phyloP scores from a whole-genome alignment of 2,888 invertebrate species.

The Eupithecia tripunctaria region DNA sequence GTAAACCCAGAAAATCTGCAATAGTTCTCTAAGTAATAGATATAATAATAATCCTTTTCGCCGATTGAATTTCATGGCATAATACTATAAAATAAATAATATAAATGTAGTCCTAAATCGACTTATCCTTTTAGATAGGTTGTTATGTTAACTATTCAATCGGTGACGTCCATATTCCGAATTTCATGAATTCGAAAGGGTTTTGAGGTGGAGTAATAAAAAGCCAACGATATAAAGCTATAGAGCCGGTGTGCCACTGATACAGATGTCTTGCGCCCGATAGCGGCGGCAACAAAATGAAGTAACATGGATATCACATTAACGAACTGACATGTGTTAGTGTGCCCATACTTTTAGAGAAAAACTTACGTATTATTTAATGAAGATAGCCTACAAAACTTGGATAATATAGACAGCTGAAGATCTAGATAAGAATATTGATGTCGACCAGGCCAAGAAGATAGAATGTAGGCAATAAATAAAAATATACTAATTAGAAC shows the following conservation, averaged over 20 bases:
- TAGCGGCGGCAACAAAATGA: conserved; percentile 78
- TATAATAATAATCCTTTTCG: conserved; percentile 1
- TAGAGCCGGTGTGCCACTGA: conserved; percentile 76
- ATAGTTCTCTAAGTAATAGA: background rate
- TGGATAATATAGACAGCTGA: conserved; percentile 1
- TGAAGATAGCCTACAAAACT: background rate
- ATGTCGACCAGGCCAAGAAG: background rate
- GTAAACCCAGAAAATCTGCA: background rate
- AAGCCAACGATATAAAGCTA: conserved; percentile 77
- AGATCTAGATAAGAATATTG: background rate
- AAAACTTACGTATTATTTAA: conserved; percentile 7
- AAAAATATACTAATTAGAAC: background rate
- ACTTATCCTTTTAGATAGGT: background rate
- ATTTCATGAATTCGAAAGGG: conserved; percentile 65
- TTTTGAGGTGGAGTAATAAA: conserved; percentile 70
- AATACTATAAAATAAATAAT: conserved; percentile 53
- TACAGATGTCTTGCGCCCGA: conserved; percentile 78
- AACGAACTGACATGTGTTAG: conserved; percentile 48
- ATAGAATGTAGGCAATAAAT: background rate
- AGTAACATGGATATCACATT: conserved; percentile 82
- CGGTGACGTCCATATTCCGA: conserved; percentile 58
- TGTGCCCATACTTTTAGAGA: conserved; percentile 36
- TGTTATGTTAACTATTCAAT: conserved; percentile 29
- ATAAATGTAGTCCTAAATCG: background rate
- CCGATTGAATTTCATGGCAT: conserved; percentile 45